Evolutionary conservation across 2,113 vertebrate species (phyloP).

Genomic region (Syrmaticus mikado): DNA sequence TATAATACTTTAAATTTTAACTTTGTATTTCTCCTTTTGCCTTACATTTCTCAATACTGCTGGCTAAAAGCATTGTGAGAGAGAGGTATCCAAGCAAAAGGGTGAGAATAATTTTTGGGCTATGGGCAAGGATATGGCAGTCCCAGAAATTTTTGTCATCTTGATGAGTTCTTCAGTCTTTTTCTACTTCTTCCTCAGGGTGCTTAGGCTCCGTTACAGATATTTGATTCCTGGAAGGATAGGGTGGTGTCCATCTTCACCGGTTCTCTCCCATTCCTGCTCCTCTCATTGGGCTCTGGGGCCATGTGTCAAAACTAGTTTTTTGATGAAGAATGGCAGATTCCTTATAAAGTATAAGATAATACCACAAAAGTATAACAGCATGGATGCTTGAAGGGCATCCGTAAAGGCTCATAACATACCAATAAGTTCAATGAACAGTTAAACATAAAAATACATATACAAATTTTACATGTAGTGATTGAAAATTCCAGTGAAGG

Average conservation of each 20-base stretch:
- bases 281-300: background rate
- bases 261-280: background rate
- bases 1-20: background rate
- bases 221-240: background rate
- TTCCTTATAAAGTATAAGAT: background rate
- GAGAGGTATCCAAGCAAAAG: background rate
- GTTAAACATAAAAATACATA: background rate
- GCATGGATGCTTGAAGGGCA: background rate
- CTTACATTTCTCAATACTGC: background rate
- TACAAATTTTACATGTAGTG: background rate
- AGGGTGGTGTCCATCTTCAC: background rate
- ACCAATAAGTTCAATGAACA: background rate
- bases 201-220: background rate
- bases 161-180: background rate
- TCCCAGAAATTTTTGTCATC: background rate
- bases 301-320: background rate
- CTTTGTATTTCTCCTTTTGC: background rate
- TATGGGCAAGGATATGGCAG: background rate
- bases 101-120: background rate
- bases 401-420: background rate
- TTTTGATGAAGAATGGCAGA: background rate
- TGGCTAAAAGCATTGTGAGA: background rate
- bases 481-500: background rate
- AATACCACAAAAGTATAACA: background rate
- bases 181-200: background rate